These are phyloP conservation scores for Ormyrus rosae DNA, from an alignment of 2,888 invertebrate genomes.

Conservation along the genomic window DNA sequence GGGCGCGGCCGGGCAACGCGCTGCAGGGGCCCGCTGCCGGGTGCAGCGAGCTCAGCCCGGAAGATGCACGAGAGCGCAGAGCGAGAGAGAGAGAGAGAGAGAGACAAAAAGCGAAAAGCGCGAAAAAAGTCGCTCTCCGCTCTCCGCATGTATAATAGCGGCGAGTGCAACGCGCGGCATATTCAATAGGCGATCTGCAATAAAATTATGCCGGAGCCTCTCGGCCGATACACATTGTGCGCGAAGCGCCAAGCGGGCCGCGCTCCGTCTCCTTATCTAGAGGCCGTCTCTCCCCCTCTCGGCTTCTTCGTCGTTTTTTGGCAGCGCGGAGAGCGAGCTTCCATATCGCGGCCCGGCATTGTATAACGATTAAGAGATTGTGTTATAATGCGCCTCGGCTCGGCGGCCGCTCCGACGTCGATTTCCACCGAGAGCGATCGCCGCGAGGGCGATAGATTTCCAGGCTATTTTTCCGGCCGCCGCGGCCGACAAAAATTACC, in stretches of 20 bases:
- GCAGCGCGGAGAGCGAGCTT: neutral
- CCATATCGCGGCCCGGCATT: neutral
- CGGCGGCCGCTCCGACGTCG: too few relatives aligned
- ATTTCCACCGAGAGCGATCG: too few relatives aligned
- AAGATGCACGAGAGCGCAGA: neutral
- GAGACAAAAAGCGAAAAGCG: neutral
- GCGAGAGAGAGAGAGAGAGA: neutral
- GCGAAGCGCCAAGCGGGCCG: neutral
- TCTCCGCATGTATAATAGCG: slow-evolving; percentile 6
- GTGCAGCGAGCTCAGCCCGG: neutral
- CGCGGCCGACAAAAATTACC: slow-evolving; percentile 3
- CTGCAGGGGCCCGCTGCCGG: neutral
- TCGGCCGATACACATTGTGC: neutral
- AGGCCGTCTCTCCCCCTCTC: neutral
- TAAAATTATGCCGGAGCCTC: neutral
- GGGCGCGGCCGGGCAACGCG: slow-evolving; percentile 29
- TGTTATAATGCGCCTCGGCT: neutral
- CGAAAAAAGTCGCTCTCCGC: neutral
- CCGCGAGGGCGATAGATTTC: neutral
- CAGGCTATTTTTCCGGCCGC: neutral
- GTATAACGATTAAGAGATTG: slow-evolving; percentile 26
- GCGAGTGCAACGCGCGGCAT: neutral
- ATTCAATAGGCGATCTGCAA: slow-evolving; percentile 10
- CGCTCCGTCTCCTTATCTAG: too few relatives aligned
- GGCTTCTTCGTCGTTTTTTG: neutral